Base-by-base conservation (phyloP, 2,113 vertebrate species). In the Odocoileus virginianus region DNA sequence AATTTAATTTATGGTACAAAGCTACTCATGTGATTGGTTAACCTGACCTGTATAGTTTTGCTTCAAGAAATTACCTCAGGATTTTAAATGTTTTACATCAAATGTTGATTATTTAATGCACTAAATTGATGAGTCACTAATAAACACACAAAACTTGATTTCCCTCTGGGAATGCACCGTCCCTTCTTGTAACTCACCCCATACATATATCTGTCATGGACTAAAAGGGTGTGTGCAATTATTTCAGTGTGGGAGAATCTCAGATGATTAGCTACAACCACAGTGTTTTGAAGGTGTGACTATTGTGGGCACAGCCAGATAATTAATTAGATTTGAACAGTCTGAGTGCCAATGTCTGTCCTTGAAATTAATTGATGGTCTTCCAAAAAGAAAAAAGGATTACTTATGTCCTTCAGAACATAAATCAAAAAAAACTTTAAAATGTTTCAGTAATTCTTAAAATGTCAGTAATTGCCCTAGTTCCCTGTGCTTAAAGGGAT, bases 281-380 rank as follows among this genome's bases (percentile, higher is more conserved):
- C 95, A 60, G 4, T 87, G 97, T 94, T 98, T 98, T 95, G 94
- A 97, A 97, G 97, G 97, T 97, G 95, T 97, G 97, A 98, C 95
- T 78, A 40, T 89, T 97, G 82, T 92, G 89, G 94, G 93, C 57
- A 74, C 45, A 95, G 84, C 33, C 91, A 94, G 91, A 93, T 95
- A 92, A 95, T 98, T 97, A 97, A 98, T 98, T 97, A 93, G 71
- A 97, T 95, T 95, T 95, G 84, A 97, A 61, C 50, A 67, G 89
- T 89, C 71, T 91, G 43, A 84, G 84, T 71, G 86, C 87, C 47
- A 25, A 21, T 40, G 91, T 97, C 90, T 96, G 92, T 89, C 94
- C 95, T 96, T 92, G 91, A 95, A 96, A 97, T 89, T 87, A 95
- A 97, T 4, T 97, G 93, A 92, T 96, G 79, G 61, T 40, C 36